Conservation (phyloP, 2,888 invertebrate species). For the Chrysopilus asiliformis region DNA sequence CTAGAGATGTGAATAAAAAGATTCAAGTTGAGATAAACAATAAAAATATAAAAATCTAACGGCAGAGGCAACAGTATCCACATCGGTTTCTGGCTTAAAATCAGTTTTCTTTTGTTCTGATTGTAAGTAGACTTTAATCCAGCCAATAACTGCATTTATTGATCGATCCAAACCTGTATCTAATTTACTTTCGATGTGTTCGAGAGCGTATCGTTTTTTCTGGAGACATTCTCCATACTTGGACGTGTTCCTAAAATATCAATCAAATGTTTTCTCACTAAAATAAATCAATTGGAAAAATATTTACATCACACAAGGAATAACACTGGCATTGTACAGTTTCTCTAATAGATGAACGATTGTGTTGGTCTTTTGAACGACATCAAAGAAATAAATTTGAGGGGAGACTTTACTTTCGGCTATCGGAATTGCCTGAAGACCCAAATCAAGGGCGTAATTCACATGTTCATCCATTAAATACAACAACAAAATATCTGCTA, state of each 20-base stretch:
- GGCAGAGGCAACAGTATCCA: constrained; percentile 71
- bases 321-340: constrained; percentile 76
- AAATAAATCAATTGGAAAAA: constrained; percentile 5
- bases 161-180: constrained; percentile 80
- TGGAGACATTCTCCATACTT: constrained; percentile 81
- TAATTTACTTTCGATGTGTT: constrained; percentile 82
- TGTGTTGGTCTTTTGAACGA: constrained; percentile 84
- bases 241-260: constrained; percentile 56
- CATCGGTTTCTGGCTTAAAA: constrained; percentile 77
- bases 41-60: constrained; percentile 24
- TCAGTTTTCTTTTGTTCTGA: constrained; percentile 92
- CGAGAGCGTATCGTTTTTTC: constrained; percentile 71
- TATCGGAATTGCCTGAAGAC: constrained; percentile 76
- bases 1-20: constrained; percentile 31
- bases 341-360: constrained; percentile 89
- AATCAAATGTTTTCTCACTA: neutral
- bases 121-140: constrained; percentile 80
- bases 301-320: constrained; percentile 74
- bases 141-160: constrained; percentile 75
- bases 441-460: constrained; percentile 91
- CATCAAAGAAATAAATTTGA: constrained; percentile 85
- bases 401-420: constrained; percentile 80
- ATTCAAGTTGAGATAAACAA: neutral
- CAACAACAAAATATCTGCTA: constrained; percentile 74
- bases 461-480: constrained; percentile 84